Percentiles rank a stretch among this genome's conserved stretches.
These are phyloP conservation scores for Acrocyrtus sp. DNA, from an alignment of 2,888 invertebrate genomes.

Conservation along the genomic window DNA sequence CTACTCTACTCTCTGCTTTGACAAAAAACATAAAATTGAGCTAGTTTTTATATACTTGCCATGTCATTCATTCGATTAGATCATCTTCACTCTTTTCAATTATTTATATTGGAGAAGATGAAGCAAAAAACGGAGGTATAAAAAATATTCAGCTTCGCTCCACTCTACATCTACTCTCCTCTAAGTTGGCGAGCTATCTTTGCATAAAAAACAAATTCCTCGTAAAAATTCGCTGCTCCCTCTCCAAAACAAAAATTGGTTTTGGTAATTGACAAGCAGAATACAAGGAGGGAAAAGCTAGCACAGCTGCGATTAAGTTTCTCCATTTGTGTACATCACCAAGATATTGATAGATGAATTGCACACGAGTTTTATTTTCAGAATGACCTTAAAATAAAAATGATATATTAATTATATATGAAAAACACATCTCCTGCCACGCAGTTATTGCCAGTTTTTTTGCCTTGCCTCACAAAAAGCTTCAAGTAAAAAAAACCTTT, in stretches of 20 bases:
- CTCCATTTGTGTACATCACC: neutral
- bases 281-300: neutral
- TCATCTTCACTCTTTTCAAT: conserved; percentile 18
- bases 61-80: conserved; percentile 3
- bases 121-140: neutral
- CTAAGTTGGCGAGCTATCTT: too few relatives aligned
- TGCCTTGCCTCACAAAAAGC: too few relatives aligned
- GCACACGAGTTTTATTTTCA: neutral
- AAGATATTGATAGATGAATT: too few relatives aligned
- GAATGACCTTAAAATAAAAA: neutral
- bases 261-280: neutral
- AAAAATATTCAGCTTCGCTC: too few relatives aligned
- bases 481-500: too few relatives aligned
- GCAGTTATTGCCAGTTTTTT: too few relatives aligned
- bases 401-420: too few relatives aligned
- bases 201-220: neutral
- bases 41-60: conserved; percentile 7
- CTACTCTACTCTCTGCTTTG: too few relatives aligned
- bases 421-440: too few relatives aligned
- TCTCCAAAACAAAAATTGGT: neutral
- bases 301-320: too few relatives aligned
- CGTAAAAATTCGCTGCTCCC: neutral
- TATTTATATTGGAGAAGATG: neutral
- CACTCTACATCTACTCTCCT: too few relatives aligned
- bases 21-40: neutral